These are phyloP conservation scores for Meandrina meandrites DNA, from an alignment of 92 coral and sea anemone genomes.

Conservation along the genomic window DNA sequence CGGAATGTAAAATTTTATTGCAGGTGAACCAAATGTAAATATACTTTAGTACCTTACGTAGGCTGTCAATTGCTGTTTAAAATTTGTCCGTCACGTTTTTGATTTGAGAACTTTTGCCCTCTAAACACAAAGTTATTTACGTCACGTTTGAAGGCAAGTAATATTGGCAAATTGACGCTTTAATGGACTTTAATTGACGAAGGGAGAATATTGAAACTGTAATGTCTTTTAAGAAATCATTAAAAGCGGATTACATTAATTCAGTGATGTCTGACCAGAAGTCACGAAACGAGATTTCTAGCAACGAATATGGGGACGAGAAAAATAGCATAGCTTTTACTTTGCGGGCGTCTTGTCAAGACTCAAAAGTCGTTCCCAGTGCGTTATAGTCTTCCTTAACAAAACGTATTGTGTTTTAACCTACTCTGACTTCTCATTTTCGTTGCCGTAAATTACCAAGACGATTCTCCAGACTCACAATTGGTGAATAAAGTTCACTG, in stretches of 20 bases:
- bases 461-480: too few relatives aligned
- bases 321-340: background rate
- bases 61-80: too few relatives aligned
- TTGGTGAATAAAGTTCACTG: too few relatives aligned
- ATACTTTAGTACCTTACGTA: background rate
- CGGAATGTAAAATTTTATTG: background rate
- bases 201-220: background rate
- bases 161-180: background rate
- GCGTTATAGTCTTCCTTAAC: too few relatives aligned
- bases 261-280: background rate
- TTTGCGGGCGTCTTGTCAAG: background rate
- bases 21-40: constrained; percentile 13
- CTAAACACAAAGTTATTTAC: background rate
- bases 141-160: constrained; percentile 6
- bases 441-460: too few relatives aligned
- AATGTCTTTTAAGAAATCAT: constrained; percentile 3
- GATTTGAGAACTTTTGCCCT: background rate
- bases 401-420: too few relatives aligned
- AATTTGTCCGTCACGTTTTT: background rate
- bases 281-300: background rate
- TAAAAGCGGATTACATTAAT: constrained; percentile 8
- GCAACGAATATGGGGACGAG: background rate
- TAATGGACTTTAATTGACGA: background rate
- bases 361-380: too few relatives aligned
- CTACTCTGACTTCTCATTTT: too few relatives aligned